Percentiles rank a stretch among this genome's conserved stretches.
These are phyloP conservation scores for Dicrurus megarhynchus DNA, from an alignment of 2,113 vertebrate species.

Conservation along the genomic window DNA sequence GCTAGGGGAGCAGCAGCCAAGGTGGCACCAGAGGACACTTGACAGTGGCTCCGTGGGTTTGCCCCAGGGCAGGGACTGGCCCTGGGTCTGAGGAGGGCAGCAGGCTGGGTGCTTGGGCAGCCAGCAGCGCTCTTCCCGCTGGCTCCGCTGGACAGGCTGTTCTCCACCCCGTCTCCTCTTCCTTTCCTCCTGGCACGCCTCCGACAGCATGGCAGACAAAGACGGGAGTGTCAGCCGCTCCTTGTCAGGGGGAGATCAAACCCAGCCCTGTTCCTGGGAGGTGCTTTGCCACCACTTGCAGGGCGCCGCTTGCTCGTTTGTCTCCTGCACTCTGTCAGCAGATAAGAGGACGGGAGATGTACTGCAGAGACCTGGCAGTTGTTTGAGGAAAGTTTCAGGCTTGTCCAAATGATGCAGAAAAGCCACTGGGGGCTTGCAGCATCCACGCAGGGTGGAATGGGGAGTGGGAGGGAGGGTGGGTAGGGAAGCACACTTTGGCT, in stretches of 20 bases:
- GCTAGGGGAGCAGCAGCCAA: not conserved
- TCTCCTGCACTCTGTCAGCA: not conserved
- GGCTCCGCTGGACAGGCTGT: not conserved
- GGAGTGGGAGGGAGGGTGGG: accelerated
- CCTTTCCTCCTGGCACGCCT: accelerated
- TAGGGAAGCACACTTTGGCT: not conserved
- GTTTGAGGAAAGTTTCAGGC: not conserved
- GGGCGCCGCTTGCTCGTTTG: not conserved
- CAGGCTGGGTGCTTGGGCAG: not conserved
- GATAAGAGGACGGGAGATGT: not conserved
- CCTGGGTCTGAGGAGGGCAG: not conserved
- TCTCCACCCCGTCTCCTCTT: not conserved
- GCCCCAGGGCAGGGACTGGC: not conserved
- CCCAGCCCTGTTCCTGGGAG: not conserved
- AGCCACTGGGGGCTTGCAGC: not conserved
- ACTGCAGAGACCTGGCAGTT: not conserved
- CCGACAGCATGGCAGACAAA: not conserved
- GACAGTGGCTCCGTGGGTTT: not conserved
- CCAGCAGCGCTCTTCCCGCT: not conserved
- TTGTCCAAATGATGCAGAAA: not conserved
- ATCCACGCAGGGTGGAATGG: not conserved
- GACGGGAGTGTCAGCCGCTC: not conserved
- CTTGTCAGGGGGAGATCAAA: not conserved
- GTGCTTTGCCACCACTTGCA: not conserved
- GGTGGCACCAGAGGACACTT: not conserved